These are phyloP conservation scores for Glyptemys insculpta DNA, from an alignment of 2,797 vertebrate genomes.

Conservation along the genomic window DNA sequence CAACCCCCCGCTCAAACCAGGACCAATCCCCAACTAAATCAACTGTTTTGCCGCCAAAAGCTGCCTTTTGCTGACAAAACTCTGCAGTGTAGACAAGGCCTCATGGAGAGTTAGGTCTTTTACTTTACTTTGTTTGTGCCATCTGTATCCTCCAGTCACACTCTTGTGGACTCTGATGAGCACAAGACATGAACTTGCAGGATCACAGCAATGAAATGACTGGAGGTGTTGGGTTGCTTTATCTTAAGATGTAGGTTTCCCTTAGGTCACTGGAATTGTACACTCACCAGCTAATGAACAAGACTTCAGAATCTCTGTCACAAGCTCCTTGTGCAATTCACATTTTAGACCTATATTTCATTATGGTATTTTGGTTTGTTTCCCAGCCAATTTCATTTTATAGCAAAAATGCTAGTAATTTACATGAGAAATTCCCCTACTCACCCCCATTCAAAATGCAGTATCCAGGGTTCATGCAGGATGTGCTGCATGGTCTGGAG, in stretches of 20 bases:
- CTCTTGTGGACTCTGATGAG: fast-evolving
- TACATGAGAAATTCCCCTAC: constrained; percentile 4
- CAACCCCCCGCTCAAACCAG: no score
- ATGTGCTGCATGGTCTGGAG: not conserved
- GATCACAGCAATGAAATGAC: not conserved
- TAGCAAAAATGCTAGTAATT: not conserved
- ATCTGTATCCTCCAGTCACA: fast-evolving
- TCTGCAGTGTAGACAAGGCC: no score
- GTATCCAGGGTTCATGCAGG: not conserved
- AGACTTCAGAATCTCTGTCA: not conserved
- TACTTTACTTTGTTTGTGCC: not conserved
- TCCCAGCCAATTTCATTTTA: constrained; percentile 29
- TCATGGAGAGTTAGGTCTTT: not conserved
- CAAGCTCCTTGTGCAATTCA: not conserved
- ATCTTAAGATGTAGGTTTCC: not conserved
- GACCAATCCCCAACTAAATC: no score
- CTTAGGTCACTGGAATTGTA: not conserved
- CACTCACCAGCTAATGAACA: not conserved
- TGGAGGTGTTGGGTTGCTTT: not conserved
- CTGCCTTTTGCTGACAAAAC: no score
- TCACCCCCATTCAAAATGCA: not conserved
- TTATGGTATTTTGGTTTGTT: constrained; percentile 39
- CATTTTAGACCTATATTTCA: constrained; percentile 13
- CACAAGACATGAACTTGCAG: not conserved
- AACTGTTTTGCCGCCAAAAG: no score